Percentiles rank a stretch among this genome's conserved stretches.
phyloP scores from a whole-genome alignment of 2,797 vertebrate species.

The Ceryle rudis region DNA sequence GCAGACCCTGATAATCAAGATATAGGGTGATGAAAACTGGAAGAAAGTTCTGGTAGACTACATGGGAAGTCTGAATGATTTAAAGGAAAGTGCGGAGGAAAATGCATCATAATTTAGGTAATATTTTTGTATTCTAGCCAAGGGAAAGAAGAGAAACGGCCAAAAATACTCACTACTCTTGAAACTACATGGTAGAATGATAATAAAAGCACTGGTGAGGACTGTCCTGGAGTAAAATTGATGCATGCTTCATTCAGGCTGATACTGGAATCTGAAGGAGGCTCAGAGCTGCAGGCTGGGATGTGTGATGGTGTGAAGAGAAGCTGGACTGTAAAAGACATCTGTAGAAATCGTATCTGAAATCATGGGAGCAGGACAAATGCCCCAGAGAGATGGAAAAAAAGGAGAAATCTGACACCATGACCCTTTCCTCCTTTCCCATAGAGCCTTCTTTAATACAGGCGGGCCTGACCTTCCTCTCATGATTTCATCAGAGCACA shows the following conservation, averaged over 20 bases:
- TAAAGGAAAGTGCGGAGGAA: conserved; percentile 19
- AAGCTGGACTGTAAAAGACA: conserved; percentile 45
- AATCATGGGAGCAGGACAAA: conserved; percentile 57
- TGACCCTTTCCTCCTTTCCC: conserved; percentile 61
- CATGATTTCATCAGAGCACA: background rate
- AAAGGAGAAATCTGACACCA: conserved; percentile 30
- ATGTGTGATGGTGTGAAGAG: conserved; percentile 10
- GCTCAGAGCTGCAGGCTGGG: background rate
- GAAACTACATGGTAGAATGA: background rate
- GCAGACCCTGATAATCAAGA: background rate
- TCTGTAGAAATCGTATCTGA: conserved; percentile 58
- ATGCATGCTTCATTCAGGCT: background rate
- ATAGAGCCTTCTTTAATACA: conserved; percentile 27
- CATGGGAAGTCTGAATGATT: background rate
- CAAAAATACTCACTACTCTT: conserved; percentile 6
- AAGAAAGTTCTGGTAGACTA: conserved; percentile 2
- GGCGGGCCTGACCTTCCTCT: background rate
- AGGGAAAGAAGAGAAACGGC: background rate
- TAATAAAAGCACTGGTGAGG: background rate
- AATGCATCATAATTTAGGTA: conserved; percentile 12
- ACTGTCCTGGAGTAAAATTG: background rate
- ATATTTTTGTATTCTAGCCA: conserved; percentile 17
- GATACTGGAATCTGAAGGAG: background rate
- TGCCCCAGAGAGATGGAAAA: conserved; percentile 49
- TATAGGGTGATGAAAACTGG: background rate